Base-by-base conservation (phyloP, 2,888 invertebrate genomes). In the Athetis lepigone region DNA sequence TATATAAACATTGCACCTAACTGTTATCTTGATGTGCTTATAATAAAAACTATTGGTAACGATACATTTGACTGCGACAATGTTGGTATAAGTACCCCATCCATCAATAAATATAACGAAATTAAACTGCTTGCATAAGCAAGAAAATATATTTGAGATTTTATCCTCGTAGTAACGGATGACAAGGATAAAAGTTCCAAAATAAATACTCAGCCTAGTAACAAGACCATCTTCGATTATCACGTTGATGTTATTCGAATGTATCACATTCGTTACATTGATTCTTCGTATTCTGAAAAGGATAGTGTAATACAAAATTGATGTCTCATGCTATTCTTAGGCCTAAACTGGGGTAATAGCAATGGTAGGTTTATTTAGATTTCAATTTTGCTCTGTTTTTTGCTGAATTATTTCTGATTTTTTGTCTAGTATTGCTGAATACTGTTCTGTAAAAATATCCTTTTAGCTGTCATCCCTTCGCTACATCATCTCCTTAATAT, bases 201-300 rank as follows among this genome's bases (percentile, higher is more conserved):
- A 9, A 27, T 37, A n/a, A n/a, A n/a, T 29, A 25, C 25, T 36
- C 18, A 3, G 16, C 16, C 25, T 36, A 36, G 25, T 43, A 36
- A 21, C 36, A 21, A 16, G 9, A 36, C 25, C 19, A n/a, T 1
- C 8, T 45, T 27, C 16, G 5, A 36, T 16, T 42, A n/a, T 11
- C 9, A 27, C 7, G 16, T 29, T 37, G 13, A 16, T 57, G 21
- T 37, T 50, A 40, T 47, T 4, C 16, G n/a, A 51, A 51, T 36
- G 8, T 19, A 36, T 21, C n/a, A n/a, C 9, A 21, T 36, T 36
- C 19, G 16, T 39, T 11, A 16, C 1, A 19, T 36, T 9, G 18
- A 9, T 27, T 56, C 13, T 36, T 7, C 19, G 43, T 27, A 27
- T 27, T 37, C 7, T 23, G 6, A 16, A 56, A 33, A 27, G 4